phyloP scores from a whole-genome alignment of 2,113 vertebrate genomes.

The Narcine bancroftii region DNA sequence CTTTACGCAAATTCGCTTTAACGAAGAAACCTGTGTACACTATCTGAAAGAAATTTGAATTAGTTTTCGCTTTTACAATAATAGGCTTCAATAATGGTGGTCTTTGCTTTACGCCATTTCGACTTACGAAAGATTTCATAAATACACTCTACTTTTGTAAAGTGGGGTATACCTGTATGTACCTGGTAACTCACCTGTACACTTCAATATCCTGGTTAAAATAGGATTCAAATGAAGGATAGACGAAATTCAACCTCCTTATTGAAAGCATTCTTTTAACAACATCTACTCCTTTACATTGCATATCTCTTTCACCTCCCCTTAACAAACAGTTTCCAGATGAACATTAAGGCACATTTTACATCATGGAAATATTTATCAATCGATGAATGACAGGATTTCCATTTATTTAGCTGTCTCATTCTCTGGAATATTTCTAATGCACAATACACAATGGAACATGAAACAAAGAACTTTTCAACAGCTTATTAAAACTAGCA shows the following conservation, averaged over 20 bases:
- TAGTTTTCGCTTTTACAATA: too few species aligned
- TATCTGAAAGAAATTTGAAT: too few species aligned
- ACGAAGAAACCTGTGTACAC: too few species aligned
- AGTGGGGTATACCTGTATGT: conserved; percentile 1
- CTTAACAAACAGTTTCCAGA: neutral
- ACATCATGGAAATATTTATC: neutral
- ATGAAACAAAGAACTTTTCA: conserved; percentile 22
- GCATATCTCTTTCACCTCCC: neutral
- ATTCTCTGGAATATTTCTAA: neutral
- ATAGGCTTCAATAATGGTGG: too few species aligned
- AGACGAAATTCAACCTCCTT: neutral
- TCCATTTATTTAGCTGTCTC: neutral
- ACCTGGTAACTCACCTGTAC: neutral
- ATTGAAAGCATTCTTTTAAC: neutral
- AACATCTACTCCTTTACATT: neutral
- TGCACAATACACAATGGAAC: neutral
- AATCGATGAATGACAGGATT: neutral
- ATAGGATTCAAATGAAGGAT: neutral
- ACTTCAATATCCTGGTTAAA: neutral
- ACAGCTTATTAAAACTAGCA: neutral
- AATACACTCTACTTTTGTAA: too few species aligned
- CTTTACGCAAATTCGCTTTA: too few species aligned
- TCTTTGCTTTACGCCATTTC: too few species aligned
- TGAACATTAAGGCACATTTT: neutral
- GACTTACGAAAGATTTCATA: too few species aligned